Percentiles rank a stretch among this genome's conserved stretches.
Conservation (phyloP, 2,113 vertebrate species). For the Daphoenositta chrysoptera region DNA sequence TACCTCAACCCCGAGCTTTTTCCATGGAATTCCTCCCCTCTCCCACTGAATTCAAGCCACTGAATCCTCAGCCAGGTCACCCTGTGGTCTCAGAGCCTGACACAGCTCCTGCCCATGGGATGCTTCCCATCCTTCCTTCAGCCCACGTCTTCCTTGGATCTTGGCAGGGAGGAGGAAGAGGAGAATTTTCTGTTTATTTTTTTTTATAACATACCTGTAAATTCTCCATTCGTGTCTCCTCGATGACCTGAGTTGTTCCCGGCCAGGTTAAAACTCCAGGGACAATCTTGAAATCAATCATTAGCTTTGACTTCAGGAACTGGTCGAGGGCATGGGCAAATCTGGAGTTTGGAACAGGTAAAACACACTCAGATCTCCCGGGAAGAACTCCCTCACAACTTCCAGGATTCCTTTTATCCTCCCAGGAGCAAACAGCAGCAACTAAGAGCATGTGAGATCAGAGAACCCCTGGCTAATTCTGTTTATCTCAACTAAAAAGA, state of each 20-base stretch:
- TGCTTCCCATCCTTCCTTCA: not conserved
- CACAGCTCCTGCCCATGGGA: not conserved
- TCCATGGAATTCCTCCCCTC: too few species aligned
- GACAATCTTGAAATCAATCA: slow-evolving; percentile 79
- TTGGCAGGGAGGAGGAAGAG: not conserved
- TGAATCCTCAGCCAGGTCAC: not conserved
- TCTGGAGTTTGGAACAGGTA: slow-evolving; percentile 52
- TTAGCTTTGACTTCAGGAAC: slow-evolving; percentile 80
- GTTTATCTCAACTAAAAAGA: accelerated
- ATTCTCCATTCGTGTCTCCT: slow-evolving; percentile 81
- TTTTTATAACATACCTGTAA: slow-evolving; percentile 79
- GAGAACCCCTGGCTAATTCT: not conserved
- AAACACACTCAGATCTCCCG: not conserved
- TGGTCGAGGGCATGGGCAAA: slow-evolving; percentile 81
- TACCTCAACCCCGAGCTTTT: too few species aligned
- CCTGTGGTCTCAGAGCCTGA: not conserved
- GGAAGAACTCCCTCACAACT: not conserved
- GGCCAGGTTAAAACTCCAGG: slow-evolving; percentile 92
- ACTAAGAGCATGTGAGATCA: too few species aligned
- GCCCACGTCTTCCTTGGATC: too few species aligned
- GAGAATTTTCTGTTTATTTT: not conserved
- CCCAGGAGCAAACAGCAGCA: accelerated
- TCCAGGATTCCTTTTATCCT: accelerated
- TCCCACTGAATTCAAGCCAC: not conserved
- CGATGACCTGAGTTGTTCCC: slow-evolving; percentile 80